Evolutionary conservation across 2,797 vertebrate species (phyloP), one percentile per base, ranked within the genome.

Genomic region (Erpetoichthys calabaricus): DNA sequence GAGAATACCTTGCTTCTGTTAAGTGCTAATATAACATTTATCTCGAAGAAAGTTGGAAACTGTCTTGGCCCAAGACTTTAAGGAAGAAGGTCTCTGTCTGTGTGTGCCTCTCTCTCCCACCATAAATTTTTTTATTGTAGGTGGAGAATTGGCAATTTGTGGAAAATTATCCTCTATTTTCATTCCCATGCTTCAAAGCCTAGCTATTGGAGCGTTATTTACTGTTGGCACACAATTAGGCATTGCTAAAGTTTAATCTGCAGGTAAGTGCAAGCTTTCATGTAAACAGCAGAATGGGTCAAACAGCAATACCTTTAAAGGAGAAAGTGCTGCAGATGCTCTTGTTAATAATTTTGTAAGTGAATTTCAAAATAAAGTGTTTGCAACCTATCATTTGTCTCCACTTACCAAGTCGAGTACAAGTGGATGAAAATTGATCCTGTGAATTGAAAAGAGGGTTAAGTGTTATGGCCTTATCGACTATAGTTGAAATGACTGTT

Each of bases 1-100:
- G 81, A 85, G 82, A 86, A 82, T 78, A 79, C 80, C 70, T 72
- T 79, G 75, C 74, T 73, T 67, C 72, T 68, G 81, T 80, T 86
- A 89, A 91, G 89, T 90, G 87, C 89, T 91, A 90, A 91, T 90
- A 82, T 88, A 87, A 86, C 89, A 86, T 89, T 90, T 91, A 87
- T 92, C 86, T 88, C 80, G 73, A 70, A 73, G 75, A 79, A 70
- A 77, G 71, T 78, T 81, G 79, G 82, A 77, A 81, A 80, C 60
- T 80, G 69, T 62, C 72, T 78, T 65, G 64, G 80, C 85, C 83
- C 77, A 80, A 78, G 73, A 73, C 73, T 80, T 83, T 87, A 82
- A 84, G 81, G 75, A 82, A 80, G 78, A 75, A 80, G 72, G 75
- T 65, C 68, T 78, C 73, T 47, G 64, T 75, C 77, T 85, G 71